A percentile compares a stretch with the other conserved stretches of the same genome.
phyloP scores from a whole-genome alignment of 2,888 invertebrate genomes.

The Heliconius charithonia region DNA sequence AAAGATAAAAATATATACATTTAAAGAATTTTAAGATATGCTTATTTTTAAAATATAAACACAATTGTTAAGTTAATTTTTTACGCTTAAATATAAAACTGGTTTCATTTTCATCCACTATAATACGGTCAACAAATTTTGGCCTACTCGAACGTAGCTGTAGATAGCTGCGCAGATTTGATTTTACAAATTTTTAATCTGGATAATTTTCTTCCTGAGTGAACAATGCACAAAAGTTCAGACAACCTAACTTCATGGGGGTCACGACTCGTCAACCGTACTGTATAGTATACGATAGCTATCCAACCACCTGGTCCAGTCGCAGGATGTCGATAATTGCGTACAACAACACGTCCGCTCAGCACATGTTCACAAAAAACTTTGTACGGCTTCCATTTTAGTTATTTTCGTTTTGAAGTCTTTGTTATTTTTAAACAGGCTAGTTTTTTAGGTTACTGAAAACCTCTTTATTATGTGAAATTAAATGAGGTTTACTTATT shows the following conservation, averaged over 20 bases:
- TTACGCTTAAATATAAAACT: background rate
- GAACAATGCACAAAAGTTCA: background rate
- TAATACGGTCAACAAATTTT: background rate
- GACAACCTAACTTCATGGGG: background rate
- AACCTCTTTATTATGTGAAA: too few relatives aligned
- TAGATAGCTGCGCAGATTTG: background rate
- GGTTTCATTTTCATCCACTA: background rate
- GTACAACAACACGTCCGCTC: slow-evolving; percentile 45
- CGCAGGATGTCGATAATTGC: slow-evolving; percentile 52
- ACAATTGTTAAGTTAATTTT: background rate
- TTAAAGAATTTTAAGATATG: too few relatives aligned
- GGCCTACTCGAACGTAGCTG: background rate
- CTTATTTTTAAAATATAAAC: too few relatives aligned
- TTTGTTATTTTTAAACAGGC: slow-evolving; percentile 30
- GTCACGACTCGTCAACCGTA: background rate
- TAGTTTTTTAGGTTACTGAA: too few relatives aligned
- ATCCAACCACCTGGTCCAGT: slow-evolving; percentile 45
- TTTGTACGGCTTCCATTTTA: slow-evolving; percentile 38
- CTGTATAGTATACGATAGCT: background rate
- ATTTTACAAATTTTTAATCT: background rate
- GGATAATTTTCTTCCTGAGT: background rate
- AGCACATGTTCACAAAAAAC: slow-evolving; percentile 41
- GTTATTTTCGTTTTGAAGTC: slow-evolving; percentile 11
- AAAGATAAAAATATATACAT: too few relatives aligned
- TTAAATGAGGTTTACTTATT: too few relatives aligned